These are phyloP conservation scores for Phortica magna DNA, from an alignment of 2,888 invertebrate genomes.

Conservation along the genomic window DNA sequence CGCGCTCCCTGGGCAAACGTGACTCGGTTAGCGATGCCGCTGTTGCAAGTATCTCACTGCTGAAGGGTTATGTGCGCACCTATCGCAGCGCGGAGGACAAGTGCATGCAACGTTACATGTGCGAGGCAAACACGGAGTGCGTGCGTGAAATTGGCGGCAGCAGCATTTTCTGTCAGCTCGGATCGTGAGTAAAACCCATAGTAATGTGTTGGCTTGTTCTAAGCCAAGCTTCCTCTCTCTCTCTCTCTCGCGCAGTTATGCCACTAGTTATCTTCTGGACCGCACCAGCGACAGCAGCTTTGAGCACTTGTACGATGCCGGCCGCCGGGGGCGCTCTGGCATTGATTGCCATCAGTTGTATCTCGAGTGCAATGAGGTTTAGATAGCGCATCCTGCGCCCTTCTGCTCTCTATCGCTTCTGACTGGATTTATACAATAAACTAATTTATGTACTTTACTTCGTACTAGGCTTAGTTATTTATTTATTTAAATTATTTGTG, in stretches of 20 bases:
- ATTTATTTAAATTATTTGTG: constrained; percentile 60
- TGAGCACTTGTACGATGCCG: constrained; percentile 90
- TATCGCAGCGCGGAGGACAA: constrained; percentile 87
- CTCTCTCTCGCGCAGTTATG: constrained; percentile 82
- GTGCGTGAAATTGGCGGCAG: constrained; percentile 87
- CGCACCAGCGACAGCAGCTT: constrained; percentile 86
- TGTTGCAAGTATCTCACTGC: constrained; percentile 91
- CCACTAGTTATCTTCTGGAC: constrained; percentile 90
- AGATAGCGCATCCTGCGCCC: constrained; percentile 68
- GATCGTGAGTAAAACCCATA: constrained; percentile 85
- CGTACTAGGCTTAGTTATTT: constrained; percentile 64
- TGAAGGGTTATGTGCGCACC: constrained; percentile 92
- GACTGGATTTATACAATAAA: constrained; percentile 64
- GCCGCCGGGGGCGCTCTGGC: constrained; percentile 89
- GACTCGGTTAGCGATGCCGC: constrained; percentile 95
- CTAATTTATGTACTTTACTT: constrained; percentile 66
- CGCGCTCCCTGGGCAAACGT: constrained; percentile 90
- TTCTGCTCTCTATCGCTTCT: constrained; percentile 44
- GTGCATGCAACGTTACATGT: constrained; percentile 92
- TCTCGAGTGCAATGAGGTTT: constrained; percentile 93
- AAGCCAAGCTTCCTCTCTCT: not conserved
- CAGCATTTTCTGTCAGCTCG: constrained; percentile 94
- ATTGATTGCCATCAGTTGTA: constrained; percentile 91
- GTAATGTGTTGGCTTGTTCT: not conserved
- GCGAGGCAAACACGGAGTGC: constrained; percentile 94